Percentiles rank a stretch among this genome's conserved stretches.
These are phyloP conservation scores for Lacerta viridis DNA, from an alignment of 2,797 vertebrate genomes.

Conservation along the genomic window DNA sequence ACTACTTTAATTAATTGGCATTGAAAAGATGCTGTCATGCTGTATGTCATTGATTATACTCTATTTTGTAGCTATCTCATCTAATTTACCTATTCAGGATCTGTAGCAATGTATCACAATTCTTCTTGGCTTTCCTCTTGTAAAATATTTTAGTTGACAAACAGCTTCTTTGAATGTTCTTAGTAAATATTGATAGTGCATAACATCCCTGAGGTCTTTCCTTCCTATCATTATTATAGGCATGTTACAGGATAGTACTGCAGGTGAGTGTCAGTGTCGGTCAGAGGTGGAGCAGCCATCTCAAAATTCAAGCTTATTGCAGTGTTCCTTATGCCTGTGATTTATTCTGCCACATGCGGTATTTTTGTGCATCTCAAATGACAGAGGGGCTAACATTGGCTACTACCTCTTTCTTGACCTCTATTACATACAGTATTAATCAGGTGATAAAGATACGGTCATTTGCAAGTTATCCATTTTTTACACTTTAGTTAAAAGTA, in stretches of 20 bases:
- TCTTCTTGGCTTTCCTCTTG: neutral
- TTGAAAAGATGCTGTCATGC: neutral
- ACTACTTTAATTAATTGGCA: conserved; percentile 30
- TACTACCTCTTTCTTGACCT: neutral
- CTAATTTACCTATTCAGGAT: conserved; percentile 1
- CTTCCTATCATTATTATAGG: neutral
- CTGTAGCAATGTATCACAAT: neutral
- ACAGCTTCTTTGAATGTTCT: neutral
- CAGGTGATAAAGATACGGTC: neutral
- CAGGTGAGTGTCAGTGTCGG: neutral
- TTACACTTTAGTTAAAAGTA: neutral
- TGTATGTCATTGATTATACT: conserved; percentile 31
- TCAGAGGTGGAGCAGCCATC: neutral
- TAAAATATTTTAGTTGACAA: neutral
- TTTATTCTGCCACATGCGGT: neutral
- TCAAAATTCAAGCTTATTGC: neutral
- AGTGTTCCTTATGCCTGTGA: neutral
- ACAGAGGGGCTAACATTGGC: neutral
- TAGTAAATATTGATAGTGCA: neutral
- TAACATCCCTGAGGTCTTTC: neutral
- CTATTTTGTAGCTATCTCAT: conserved; percentile 19
- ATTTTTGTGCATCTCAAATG: neutral
- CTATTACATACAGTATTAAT: neutral
- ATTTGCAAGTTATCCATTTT: neutral
- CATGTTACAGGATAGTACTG: neutral